phyloP scores from a whole-genome alignment of 2,113 vertebrate species.

The Antennarius striatus region DNA sequence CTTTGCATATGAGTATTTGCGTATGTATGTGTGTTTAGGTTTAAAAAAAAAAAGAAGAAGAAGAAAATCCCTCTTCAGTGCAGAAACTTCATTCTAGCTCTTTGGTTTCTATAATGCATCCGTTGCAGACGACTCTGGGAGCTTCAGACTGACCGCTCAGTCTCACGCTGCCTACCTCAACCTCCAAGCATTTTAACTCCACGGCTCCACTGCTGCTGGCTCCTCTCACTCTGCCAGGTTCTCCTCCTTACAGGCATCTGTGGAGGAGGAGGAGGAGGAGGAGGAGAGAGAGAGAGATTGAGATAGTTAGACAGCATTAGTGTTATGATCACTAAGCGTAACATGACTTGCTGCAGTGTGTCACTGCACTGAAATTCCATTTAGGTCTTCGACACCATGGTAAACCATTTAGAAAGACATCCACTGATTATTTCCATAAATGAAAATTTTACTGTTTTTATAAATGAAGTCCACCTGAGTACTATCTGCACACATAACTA shows the following conservation, averaged over 20 bases:
- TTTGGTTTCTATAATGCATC: conserved; percentile 67
- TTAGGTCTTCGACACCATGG: background rate
- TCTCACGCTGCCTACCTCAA: conserved; percentile 37
- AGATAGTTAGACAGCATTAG: too few species aligned
- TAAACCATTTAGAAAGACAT: background rate
- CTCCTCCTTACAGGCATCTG: conserved; percentile 90
- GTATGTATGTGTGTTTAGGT: conserved; percentile 34
- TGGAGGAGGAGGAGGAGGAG: background rate
- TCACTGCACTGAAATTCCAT: background rate
- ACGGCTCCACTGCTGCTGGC: conserved; percentile 29
- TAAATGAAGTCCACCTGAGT: too few species aligned
- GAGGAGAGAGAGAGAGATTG: too few species aligned
- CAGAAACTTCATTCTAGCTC: conserved; percentile 56
- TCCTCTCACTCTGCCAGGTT: conserved; percentile 82
- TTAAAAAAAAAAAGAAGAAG: conserved; percentile 34
- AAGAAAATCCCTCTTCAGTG: conserved; percentile 43
- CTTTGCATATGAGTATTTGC: background rate
- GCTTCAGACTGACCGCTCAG: conserved; percentile 55
- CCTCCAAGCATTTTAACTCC: conserved; percentile 55
- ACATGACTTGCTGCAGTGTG: background rate
- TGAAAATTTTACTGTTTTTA: too few species aligned
- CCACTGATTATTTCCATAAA: too few species aligned
- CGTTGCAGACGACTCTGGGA: conserved; percentile 48
- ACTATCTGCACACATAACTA: too few species aligned
- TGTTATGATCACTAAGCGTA: too few species aligned